Percentiles rank a stretch among this genome's conserved stretches.
Conservation (phyloP, 92 coral and sea anemone genomes). For the Actinostola sp. region DNA sequence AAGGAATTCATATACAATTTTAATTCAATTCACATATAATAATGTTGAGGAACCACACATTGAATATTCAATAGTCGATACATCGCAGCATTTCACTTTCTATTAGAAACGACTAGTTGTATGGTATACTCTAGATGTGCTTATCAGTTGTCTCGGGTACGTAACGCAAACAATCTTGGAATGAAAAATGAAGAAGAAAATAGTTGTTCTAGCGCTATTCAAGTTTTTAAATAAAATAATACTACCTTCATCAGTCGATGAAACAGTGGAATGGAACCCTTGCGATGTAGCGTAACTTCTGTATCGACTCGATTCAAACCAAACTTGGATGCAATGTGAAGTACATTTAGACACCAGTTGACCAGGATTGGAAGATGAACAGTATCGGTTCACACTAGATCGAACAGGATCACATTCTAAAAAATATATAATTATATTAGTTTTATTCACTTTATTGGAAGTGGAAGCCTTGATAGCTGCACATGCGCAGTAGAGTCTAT, state of each 20-base stretch:
- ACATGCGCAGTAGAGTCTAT: background rate
- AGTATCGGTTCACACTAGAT: conserved; percentile 56
- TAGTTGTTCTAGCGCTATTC: background rate
- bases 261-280: conserved; percentile 63
- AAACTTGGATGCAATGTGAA: conserved; percentile 65
- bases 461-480: background rate
- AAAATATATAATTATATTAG: background rate
- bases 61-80: too few relatives aligned
- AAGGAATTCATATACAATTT: too few relatives aligned
- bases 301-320: conserved; percentile 40
- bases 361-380: conserved; percentile 67
- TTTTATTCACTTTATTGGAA: background rate
- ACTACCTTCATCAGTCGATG: conserved; percentile 67
- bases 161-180: too few relatives aligned
- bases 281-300: conserved; percentile 9
- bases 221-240: background rate
- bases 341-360: conserved; percentile 73
- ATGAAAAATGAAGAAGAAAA: background rate
- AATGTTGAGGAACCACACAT: too few relatives aligned
- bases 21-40: too few relatives aligned
- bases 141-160: too few relatives aligned
- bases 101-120: too few relatives aligned
- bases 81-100: too few relatives aligned
- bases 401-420: conserved; percentile 72
- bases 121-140: too few relatives aligned